Conservation (phyloP, 1,140 invertebrate genomes). For the Heliconius congener region DNA sequence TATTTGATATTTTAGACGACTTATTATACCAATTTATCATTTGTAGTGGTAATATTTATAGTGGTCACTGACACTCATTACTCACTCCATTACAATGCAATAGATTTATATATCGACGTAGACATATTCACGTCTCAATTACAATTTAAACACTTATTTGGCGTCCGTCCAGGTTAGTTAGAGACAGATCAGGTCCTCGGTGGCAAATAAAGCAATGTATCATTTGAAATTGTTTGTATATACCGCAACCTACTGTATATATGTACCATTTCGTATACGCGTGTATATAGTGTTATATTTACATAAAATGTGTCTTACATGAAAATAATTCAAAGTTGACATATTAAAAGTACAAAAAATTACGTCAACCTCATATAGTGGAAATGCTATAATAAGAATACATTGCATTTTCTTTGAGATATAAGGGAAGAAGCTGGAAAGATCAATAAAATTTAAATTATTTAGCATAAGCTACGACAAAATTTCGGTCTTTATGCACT, state of each 20-base stretch:
- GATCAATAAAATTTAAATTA: not conserved
- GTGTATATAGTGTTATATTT: too few species aligned
- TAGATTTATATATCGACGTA: not conserved
- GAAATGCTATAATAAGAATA: not conserved
- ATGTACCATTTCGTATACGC: too few species aligned
- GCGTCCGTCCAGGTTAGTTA: constrained; percentile 25
- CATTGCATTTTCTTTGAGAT: not conserved
- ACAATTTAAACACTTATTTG: constrained; percentile 18
- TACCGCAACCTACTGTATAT: not conserved
- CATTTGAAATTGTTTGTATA: not conserved
- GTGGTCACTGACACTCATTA: not conserved
- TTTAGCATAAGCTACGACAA: not conserved
- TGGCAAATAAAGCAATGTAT: not conserved
- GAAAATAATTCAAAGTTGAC: too few species aligned
- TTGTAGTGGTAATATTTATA: not conserved
- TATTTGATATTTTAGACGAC: too few species aligned
- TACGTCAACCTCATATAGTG: too few species aligned
- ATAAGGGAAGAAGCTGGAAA: not conserved
- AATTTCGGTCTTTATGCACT: constrained; percentile 1
- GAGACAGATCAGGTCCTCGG: constrained; percentile 2
- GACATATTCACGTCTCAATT: not conserved
- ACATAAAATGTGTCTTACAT: too few species aligned
- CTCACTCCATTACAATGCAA: constrained; percentile 1
- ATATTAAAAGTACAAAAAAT: too few species aligned
- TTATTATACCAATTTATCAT: not conserved